These are phyloP conservation scores for Babylonia areolata DNA, from an alignment of 1,140 invertebrate species.

Conservation along the genomic window DNA sequence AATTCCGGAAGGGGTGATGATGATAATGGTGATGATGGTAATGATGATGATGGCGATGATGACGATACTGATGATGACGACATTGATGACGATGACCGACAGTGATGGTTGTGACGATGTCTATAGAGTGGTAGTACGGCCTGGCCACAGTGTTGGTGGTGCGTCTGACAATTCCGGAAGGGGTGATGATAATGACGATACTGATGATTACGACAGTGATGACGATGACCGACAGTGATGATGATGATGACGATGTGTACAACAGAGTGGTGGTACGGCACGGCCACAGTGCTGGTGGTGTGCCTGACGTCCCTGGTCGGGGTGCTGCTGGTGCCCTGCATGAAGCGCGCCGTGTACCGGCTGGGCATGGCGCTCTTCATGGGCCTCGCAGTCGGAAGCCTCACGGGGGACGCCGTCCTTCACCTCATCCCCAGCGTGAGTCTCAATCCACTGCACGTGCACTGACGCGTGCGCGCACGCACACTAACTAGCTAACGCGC, in stretches of 20 bases:
- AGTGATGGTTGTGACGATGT: background rate
- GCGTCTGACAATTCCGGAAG: conserved; percentile 60
- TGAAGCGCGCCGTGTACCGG: conserved; percentile 38
- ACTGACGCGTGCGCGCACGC: background rate
- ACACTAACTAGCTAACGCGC: background rate
- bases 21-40: conserved; percentile 7
- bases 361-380: conserved; percentile 74
- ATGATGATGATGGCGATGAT: conserved; percentile 7
- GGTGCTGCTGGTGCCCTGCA: conserved; percentile 51
- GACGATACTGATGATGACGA: conserved; percentile 10
- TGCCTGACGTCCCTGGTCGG: conserved; percentile 63
- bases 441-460: background rate
- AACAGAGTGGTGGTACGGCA: conserved; percentile 65
- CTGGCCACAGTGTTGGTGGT: conserved; percentile 59
- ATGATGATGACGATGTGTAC: background rate
- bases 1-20: background rate
- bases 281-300: conserved; percentile 58
- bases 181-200: conserved; percentile 45
- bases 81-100: conserved; percentile 16
- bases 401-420: conserved; percentile 75
- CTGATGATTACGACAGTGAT: background rate
- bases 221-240: background rate
- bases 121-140: conserved; percentile 64
- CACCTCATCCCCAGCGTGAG: conserved; percentile 76
- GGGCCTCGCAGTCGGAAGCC: conserved; percentile 76